A percentile compares a stretch with the other conserved stretches of the same genome.
phyloP scores from a whole-genome alignment of 2,113 vertebrate species.

The Sterrhoptilus dennistouni region DNA sequence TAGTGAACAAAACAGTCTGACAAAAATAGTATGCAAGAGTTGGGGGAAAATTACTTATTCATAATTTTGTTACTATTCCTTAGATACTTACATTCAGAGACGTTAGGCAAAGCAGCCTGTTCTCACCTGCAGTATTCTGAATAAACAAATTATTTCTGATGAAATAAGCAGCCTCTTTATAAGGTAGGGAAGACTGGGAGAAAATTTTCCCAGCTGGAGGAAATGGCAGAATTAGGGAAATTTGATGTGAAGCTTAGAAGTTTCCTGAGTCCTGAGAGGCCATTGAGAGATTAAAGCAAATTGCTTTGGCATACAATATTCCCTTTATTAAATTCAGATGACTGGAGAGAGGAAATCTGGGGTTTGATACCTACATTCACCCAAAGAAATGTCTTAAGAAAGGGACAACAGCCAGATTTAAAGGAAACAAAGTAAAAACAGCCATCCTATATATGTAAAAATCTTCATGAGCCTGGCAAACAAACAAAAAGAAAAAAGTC shows the following conservation, averaged over 20 bases:
- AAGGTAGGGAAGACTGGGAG: neutral
- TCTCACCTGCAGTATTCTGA: neutral
- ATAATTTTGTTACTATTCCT: neutral
- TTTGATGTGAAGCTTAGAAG: neutral
- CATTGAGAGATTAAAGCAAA: constrained; percentile 22
- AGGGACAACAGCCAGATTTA: neutral
- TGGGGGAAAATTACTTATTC: neutral
- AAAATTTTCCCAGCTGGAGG: neutral
- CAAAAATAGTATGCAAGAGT: neutral
- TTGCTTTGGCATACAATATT: neutral
- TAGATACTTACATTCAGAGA: neutral
- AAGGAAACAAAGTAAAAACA: neutral
- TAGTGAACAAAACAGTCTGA: neutral
- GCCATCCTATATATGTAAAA: neutral
- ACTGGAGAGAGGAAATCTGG: neutral
- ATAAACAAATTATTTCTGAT: neutral
- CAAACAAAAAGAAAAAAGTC: too few species aligned
- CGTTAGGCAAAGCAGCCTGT: neutral
- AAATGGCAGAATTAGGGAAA: constrained; percentile 42
- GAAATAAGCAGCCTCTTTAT: neutral
- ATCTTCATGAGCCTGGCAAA: neutral
- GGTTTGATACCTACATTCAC: neutral
- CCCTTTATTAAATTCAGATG: constrained; percentile 35
- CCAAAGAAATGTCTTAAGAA: neutral
- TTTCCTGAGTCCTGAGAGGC: neutral